Conservation (phyloP, 2,888 invertebrate genomes). For the Athetis lepigone region DNA sequence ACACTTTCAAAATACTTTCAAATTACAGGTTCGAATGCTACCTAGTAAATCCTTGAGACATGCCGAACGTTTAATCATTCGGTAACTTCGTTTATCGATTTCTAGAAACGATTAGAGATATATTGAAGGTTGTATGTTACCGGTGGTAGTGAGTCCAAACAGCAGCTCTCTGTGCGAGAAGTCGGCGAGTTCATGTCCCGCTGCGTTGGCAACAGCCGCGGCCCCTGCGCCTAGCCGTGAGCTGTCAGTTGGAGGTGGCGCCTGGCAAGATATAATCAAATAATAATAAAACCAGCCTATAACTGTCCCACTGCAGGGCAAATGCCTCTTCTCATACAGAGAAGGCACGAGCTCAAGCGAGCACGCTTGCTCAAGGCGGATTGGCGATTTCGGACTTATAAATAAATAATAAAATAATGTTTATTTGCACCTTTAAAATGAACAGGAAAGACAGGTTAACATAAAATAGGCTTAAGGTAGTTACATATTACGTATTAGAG, state of each 20-base stretch:
- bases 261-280: slow-evolving; percentile 80
- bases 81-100: neutral
- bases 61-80: neutral
- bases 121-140: slow-evolving; percentile 64
- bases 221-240: slow-evolving; percentile 89
- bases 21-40: neutral
- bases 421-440: too few relatives aligned
- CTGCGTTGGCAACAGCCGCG: slow-evolving; percentile 92
- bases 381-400: too few relatives aligned
- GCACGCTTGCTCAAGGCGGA: too few relatives aligned
- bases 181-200: slow-evolving; percentile 95
- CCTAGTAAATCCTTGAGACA: neutral
- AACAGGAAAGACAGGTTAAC: too few relatives aligned
- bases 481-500: too few relatives aligned
- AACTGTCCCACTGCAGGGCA: too few relatives aligned
- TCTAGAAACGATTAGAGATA: neutral
- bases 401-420: too few relatives aligned
- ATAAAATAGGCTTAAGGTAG: too few relatives aligned
- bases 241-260: slow-evolving; percentile 89
- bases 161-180: slow-evolving; percentile 95
- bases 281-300: too few relatives aligned
- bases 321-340: too few relatives aligned
- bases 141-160: slow-evolving; percentile 95
- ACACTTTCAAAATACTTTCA: too few relatives aligned
- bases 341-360: too few relatives aligned